Conservation (phyloP, 2,797 vertebrate genomes). For the Danio kyathit region DNA sequence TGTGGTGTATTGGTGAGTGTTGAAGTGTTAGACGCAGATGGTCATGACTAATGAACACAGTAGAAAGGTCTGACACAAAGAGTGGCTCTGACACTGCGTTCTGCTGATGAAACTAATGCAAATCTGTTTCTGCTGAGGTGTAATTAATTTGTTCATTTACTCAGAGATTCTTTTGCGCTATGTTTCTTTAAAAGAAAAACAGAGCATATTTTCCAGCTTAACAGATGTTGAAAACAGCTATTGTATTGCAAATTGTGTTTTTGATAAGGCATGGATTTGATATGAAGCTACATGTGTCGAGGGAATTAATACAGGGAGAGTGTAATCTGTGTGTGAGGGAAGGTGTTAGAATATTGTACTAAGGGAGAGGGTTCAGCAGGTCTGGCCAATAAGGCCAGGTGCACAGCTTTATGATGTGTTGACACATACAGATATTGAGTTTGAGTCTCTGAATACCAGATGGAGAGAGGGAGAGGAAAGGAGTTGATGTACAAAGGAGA, state of each 20-base stretch:
- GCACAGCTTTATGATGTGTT: conserved; percentile 83
- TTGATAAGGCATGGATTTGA: conserved; percentile 72
- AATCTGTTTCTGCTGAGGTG: neutral
- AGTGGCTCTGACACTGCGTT: conserved; percentile 42
- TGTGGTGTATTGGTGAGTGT: conserved; percentile 67
- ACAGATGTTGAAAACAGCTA: conserved; percentile 31
- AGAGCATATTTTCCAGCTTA: neutral
- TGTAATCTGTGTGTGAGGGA: conserved; percentile 79
- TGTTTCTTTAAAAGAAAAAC: neutral
- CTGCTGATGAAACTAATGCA: conserved; percentile 20
- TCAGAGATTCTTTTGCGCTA: neutral
- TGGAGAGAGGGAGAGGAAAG: conserved; percentile 45
- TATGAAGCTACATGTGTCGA: conserved; percentile 67
- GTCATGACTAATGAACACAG: conserved; percentile 81
- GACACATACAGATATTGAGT: conserved; percentile 84
- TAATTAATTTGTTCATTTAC: neutral
- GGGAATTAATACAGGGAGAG: conserved; percentile 65
- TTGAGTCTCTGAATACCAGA: conserved; percentile 82
- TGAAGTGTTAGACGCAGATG: conserved; percentile 80
- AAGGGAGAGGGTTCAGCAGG: conserved; percentile 77
- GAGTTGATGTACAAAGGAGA: conserved; percentile 35
- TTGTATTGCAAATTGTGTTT: conserved; percentile 50
- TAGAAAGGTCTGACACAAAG: conserved; percentile 64
- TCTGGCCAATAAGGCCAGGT: conserved; percentile 82
- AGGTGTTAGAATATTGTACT: conserved; percentile 80